phyloP scores from a whole-genome alignment of 2,888 invertebrate species.

The Agrotis segetum region DNA sequence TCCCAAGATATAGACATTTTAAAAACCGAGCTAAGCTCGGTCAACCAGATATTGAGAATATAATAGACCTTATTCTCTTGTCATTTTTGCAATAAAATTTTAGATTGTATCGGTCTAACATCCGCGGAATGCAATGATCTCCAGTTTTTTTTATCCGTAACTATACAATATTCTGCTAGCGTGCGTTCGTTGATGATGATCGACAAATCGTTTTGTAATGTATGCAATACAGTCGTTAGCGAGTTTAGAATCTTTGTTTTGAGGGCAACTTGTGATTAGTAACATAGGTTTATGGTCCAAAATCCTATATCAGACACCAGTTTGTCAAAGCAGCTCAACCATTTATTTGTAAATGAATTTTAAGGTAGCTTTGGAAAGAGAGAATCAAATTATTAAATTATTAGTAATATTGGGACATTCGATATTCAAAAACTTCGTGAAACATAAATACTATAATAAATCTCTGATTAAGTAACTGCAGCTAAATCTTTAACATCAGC shows the following conservation, averaged over 20 bases:
- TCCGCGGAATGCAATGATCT: background rate
- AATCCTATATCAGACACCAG: too few species aligned
- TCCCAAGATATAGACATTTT: too few species aligned
- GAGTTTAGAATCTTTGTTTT: background rate
- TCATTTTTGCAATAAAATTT: background rate
- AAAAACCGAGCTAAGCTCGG: too few species aligned
- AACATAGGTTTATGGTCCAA: too few species aligned
- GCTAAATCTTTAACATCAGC: constrained; percentile 26
- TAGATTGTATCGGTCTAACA: constrained; percentile 15
- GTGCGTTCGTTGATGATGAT: constrained; percentile 4
- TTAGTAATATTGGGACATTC: background rate
- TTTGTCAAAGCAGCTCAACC: too few species aligned
- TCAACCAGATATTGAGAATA: too few species aligned
- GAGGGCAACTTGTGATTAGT: background rate
- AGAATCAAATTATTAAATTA: too few species aligned
- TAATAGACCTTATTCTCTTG: background rate
- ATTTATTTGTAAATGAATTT: too few species aligned
- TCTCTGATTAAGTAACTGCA: constrained; percentile 24
- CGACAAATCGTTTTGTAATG: constrained; percentile 2
- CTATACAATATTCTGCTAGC: background rate
- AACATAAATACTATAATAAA: background rate
- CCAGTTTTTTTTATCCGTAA: constrained; percentile 12
- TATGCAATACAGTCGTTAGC: constrained; percentile 14
- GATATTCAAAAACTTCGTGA: background rate
- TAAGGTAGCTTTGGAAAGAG: too few species aligned